phyloP scores from a whole-genome alignment of 2,113 vertebrate genomes.

The Eolophus roseicapilla region DNA sequence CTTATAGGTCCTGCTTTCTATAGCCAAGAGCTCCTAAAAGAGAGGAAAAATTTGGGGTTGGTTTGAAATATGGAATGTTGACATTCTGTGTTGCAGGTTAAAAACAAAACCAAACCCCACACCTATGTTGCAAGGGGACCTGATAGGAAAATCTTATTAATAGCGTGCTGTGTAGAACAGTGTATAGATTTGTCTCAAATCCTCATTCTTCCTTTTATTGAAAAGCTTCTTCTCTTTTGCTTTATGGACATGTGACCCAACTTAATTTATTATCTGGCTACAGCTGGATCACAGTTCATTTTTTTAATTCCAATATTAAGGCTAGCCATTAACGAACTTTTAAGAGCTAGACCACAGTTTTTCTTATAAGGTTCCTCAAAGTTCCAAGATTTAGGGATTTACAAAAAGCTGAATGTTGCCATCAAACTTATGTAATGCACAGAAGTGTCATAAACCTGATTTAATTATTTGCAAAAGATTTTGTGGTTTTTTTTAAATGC shows the following conservation, averaged over 20 bases:
- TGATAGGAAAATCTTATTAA: not conserved
- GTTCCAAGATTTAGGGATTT: not conserved
- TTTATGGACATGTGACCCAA: not conserved
- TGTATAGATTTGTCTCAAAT: not conserved
- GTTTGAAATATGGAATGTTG: not conserved
- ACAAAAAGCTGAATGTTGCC: not conserved
- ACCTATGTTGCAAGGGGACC: not conserved
- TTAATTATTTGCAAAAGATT: slow-evolving; percentile 1
- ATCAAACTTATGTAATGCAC: not conserved
- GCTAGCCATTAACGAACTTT: not conserved
- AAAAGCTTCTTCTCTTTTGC: not conserved
- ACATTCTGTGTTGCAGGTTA: not conserved
- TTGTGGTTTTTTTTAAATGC: not conserved
- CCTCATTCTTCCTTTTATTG: not conserved
- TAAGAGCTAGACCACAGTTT: not conserved
- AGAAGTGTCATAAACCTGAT: not conserved
- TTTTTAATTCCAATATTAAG: not conserved
- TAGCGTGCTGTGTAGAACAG: not conserved
- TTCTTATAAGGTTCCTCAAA: not conserved
- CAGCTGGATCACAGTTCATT: slow-evolving; percentile 1
- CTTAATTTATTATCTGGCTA: slow-evolving; percentile 4
- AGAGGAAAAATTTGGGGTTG: not conserved
- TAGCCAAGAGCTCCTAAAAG: not conserved
- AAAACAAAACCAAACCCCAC: not conserved
- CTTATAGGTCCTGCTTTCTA: not conserved